Evolutionary conservation across 1,140 invertebrate genomes (phyloP).

Genomic region (Adelges cooleyi): DNA sequence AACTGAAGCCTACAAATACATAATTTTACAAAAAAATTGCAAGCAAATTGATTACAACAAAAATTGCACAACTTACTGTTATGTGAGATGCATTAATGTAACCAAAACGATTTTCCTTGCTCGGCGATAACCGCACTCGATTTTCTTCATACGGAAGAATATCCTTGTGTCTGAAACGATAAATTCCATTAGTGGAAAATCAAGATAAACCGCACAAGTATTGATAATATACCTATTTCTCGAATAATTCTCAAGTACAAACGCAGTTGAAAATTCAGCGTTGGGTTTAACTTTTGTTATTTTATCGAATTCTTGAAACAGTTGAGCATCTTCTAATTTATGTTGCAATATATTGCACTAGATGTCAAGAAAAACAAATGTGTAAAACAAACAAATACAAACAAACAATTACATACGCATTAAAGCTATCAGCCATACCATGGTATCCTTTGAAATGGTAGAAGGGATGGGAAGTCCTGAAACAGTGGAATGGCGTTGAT

Average conservation of each 20-base stretch:
- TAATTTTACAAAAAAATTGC: not conserved
- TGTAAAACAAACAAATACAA: not conserved
- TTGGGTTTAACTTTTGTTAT: slow-evolving; percentile 65
- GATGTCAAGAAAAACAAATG: slow-evolving; percentile 36
- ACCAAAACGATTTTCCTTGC: slow-evolving; percentile 65
- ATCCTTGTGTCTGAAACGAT: slow-evolving; percentile 51
- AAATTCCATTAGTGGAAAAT: slow-evolving; percentile 31
- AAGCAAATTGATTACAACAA: not conserved
- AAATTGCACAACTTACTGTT: slow-evolving; percentile 44
- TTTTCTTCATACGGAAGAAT: slow-evolving; percentile 83
- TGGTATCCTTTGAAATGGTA: slow-evolving; percentile 59
- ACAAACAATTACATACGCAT: not conserved
- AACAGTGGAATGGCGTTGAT: slow-evolving; percentile 34
- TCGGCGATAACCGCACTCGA: slow-evolving; percentile 60
- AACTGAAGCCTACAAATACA: slow-evolving; percentile 49
- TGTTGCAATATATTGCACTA: slow-evolving; percentile 69
- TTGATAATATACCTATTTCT: slow-evolving; percentile 41
- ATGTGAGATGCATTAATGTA: slow-evolving; percentile 86
- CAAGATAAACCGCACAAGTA: no score
- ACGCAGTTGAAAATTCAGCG: slow-evolving; percentile 53
- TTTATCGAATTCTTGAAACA: slow-evolving; percentile 77
- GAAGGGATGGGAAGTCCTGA: slow-evolving; percentile 55
- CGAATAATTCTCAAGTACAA: slow-evolving; percentile 49
- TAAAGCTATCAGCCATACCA: slow-evolving; percentile 53
- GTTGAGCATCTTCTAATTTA: slow-evolving; percentile 65